These are phyloP conservation scores for Cryptoblepharus egeriae DNA, from an alignment of 2,797 vertebrate species.

Conservation along the genomic window DNA sequence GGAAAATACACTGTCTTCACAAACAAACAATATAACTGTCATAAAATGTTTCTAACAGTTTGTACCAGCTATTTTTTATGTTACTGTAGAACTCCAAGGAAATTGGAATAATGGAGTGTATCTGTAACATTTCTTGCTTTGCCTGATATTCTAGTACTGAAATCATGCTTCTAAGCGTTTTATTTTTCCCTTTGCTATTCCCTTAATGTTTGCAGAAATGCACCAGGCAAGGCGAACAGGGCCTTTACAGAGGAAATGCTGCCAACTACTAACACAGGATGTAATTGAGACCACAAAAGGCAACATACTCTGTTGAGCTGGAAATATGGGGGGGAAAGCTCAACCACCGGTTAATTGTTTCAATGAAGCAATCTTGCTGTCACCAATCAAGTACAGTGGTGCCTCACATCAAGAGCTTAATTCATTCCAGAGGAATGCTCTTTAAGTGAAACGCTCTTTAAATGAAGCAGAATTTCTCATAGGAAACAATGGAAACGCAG, in stretches of 20 bases:
- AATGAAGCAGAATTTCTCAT: too few species aligned
- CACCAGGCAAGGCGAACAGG: conserved; percentile 68
- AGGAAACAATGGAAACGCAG: too few species aligned
- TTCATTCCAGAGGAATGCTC: too few species aligned
- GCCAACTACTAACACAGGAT: conserved; percentile 81
- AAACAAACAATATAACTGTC: conserved; percentile 22
- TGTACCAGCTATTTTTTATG: background rate
- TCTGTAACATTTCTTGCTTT: conserved; percentile 29
- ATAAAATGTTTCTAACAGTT: conserved; percentile 46
- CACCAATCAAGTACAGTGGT: conserved; percentile 21
- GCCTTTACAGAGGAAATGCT: conserved; percentile 80
- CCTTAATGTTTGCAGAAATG: conserved; percentile 64
- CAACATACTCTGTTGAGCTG: conserved; percentile 65
- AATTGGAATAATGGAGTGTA: background rate
- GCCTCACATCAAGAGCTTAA: too few species aligned
- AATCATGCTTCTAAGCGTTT: conserved; percentile 20
- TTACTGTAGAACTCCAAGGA: background rate
- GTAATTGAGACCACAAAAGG: conserved; percentile 81
- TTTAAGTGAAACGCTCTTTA: too few species aligned
- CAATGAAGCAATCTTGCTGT: conserved; percentile 55
- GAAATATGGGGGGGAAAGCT: conserved; percentile 64
- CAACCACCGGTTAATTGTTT: conserved; percentile 64
- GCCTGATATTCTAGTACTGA: conserved; percentile 50
- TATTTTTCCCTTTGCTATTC: conserved; percentile 57
- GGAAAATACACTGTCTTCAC: conserved; percentile 47